Evolutionary conservation across 2,113 vertebrate species (phyloP).

Genomic region (Chunga burmeisteri): DNA sequence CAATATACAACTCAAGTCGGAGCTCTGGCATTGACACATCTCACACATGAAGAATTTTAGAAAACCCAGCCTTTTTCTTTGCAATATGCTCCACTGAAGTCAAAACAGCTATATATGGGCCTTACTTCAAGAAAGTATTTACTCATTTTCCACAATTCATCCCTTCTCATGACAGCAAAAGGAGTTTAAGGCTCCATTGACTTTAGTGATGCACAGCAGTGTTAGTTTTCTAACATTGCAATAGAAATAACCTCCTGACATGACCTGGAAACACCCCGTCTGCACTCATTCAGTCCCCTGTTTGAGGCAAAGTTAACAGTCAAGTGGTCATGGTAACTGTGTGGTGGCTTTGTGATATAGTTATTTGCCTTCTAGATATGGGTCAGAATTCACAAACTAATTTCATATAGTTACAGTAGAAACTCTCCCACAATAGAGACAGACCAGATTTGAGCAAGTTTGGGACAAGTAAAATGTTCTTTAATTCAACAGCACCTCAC

Average conservation of each 20-base stretch:
- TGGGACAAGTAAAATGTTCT: neutral
- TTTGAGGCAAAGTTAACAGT: neutral
- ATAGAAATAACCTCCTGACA: neutral
- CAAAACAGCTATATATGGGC: neutral
- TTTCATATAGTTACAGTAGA: neutral
- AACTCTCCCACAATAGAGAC: neutral
- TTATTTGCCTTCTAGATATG: neutral
- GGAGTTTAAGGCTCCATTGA: neutral
- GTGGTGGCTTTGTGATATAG: neutral
- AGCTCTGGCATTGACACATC: neutral
- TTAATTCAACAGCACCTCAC: neutral
- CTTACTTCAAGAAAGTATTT: neutral
- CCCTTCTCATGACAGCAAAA: neutral
- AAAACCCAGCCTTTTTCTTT: neutral
- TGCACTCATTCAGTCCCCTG: neutral
- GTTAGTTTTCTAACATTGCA: neutral
- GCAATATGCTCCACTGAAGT: neutral
- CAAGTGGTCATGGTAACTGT: neutral
- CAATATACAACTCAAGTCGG: neutral
- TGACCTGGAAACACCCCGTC: neutral
- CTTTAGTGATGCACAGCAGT: neutral
- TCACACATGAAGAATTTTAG: neutral
- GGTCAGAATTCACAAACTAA: neutral
- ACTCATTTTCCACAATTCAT: neutral
- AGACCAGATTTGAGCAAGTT: neutral